phyloP scores from a whole-genome alignment of 2,888 invertebrate genomes.

The Nematopogon swammerdamellus region DNA sequence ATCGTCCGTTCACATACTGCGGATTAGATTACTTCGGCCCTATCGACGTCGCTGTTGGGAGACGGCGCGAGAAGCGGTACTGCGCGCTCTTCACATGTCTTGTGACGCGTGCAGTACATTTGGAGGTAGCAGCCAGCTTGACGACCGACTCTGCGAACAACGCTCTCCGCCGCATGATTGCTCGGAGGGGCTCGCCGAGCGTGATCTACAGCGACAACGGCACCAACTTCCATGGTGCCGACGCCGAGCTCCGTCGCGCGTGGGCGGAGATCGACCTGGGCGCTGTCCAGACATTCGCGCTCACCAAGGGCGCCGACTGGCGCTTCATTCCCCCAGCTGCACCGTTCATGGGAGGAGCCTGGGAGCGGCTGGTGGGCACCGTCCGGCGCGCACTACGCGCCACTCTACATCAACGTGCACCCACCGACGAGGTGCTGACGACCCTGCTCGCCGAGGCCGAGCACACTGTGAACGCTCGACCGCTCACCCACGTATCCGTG shows the following conservation, averaged over 20 bases:
- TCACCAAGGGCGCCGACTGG: neutral
- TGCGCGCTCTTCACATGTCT: constrained; percentile 1
- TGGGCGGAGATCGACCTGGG: neutral
- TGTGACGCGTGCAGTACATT: constrained; percentile 1
- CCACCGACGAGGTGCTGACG: constrained; percentile 8
- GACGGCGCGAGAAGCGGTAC: constrained; percentile 1
- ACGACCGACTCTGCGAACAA: neutral
- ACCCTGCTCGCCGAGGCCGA: constrained; percentile 11
- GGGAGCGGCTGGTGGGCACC: neutral
- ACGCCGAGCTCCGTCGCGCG: constrained; percentile 2
- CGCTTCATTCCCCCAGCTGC: constrained; percentile 3
- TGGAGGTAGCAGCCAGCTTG: constrained; percentile 1
- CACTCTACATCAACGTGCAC: neutral
- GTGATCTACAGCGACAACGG: constrained; percentile 2
- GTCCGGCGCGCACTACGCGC: neutral
- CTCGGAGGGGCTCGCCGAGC: neutral
- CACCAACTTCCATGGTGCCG: constrained; percentile 1
- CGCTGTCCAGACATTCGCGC: neutral
- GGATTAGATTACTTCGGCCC: constrained; percentile 5
- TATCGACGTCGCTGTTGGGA: constrained; percentile 2
- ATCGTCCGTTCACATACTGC: constrained; percentile 1
- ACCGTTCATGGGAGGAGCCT: neutral
- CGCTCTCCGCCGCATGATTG: neutral
- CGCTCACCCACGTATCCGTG: neutral
- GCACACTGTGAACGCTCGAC: constrained; percentile 9